Evolutionary conservation across 1,140 invertebrate genomes (phyloP), one percentile per base, ranked within the genome.

Genomic region (Micrasema minimum): DNA sequence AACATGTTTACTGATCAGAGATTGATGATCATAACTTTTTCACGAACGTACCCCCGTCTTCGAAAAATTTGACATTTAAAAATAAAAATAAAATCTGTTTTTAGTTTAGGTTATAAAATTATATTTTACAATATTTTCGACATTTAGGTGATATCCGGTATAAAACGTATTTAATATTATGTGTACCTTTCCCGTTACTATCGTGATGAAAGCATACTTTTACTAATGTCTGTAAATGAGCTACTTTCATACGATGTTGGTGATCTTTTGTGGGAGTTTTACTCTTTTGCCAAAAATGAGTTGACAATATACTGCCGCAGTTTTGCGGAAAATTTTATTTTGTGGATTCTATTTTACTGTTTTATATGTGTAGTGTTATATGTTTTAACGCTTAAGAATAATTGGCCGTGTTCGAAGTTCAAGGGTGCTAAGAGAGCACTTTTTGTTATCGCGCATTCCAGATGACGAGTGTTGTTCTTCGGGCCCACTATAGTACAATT

Each of bases 401-500:
- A 48, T 18, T 37, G 67, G 43, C 43, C 67, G 14, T 38, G 45
- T 26, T 41, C 23, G 31, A 65, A 26, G 3, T 41, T 59, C 10
- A 51, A 72, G 37, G 53, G 43, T 53, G 31, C 51, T n/a, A 75
- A 69, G 43, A 68, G 72, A 50, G 72, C 69, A 5, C 66, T 75
- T 9, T 53, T 75, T 20, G 69, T 75, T 6, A 66, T 61, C 2
- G 96, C 96, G 20, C 97, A 99, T 87, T n/a, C 97, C 97, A 7
- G 97, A 98, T 82, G 95, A 97, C 79, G 97, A 99, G 81, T 95
- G 94, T 72, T 99, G 97, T 99, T 99, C 81, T 99, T 99, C 81
- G 95, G 95, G 0, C 97, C 97, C 6, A 89, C 94, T 18, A 90
- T 99, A 69, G 86, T 94, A 70, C 88, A 87, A 79, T 87, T 90